phyloP scores from a whole-genome alignment of 1,140 invertebrate species.

The Choristoneura fumiferana region DNA sequence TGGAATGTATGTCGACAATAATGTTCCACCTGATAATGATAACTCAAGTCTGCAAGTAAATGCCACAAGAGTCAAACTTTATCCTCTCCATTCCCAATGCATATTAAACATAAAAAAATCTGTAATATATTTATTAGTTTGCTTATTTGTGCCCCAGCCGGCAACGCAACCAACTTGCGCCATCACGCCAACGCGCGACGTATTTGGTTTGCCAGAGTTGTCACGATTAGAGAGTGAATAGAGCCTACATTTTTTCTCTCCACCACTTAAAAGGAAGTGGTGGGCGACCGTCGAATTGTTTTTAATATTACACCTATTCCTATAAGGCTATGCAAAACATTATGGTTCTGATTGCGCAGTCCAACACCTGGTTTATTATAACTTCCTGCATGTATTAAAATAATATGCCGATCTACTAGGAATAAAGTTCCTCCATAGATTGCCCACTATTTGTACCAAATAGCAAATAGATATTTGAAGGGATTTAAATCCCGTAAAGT shows the following conservation, averaged over 20 bases:
- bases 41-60: too few relatives aligned
- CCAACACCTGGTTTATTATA: constrained; percentile 24
- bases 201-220: constrained; percentile 23
- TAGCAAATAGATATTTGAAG: too few relatives aligned
- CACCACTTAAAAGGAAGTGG: constrained; percentile 29
- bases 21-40: too few relatives aligned
- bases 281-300: constrained; percentile 32
- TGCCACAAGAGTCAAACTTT: too few relatives aligned
- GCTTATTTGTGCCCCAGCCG: not conserved
- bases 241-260: constrained; percentile 29
- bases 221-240: constrained; percentile 24
- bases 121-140: too few relatives aligned
- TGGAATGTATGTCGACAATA: too few relatives aligned
- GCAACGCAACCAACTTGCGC: constrained; percentile 13
- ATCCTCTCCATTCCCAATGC: too few relatives aligned
- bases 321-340: constrained; percentile 16
- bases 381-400: constrained; percentile 17
- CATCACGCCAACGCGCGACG: constrained; percentile 19
- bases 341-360: constrained; percentile 14
- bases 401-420: constrained; percentile 2
- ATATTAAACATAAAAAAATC: too few relatives aligned
- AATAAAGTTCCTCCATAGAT: not conserved
- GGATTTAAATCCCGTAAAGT: too few relatives aligned
- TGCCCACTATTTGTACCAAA: not conserved
- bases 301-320: constrained; percentile 22